Evolutionary conservation across 2,888 invertebrate species (phyloP).

Genomic region (Crocallis elinguaria): DNA sequence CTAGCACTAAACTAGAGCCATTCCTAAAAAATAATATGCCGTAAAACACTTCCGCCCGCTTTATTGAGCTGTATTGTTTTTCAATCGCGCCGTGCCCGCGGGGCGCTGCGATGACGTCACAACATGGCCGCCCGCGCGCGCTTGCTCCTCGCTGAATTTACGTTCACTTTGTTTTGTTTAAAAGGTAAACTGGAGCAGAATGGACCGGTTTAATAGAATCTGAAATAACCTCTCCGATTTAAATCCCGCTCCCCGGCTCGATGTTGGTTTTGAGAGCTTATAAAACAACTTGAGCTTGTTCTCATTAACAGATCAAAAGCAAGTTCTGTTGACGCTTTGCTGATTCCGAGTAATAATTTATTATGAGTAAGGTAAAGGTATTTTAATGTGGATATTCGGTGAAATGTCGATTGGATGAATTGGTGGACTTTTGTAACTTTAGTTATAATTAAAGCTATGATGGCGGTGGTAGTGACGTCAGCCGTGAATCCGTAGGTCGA

Average conservation of each 20-base stretch:
- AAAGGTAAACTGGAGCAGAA: constrained; percentile 34
- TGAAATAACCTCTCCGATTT: constrained; percentile 29
- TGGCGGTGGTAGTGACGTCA: no score
- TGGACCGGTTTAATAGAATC: constrained; percentile 29
- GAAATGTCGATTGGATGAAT: background rate
- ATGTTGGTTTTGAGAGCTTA: constrained; percentile 28
- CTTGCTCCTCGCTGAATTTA: constrained; percentile 34
- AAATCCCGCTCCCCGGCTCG: constrained; percentile 21
- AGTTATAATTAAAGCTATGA: no score
- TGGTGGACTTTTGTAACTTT: background rate
- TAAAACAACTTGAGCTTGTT: constrained; percentile 24
- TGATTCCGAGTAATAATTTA: constrained; percentile 10
- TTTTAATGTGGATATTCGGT: background rate
- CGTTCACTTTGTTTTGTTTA: constrained; percentile 31
- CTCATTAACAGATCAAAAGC: constrained; percentile 26
- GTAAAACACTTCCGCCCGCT: constrained; percentile 25
- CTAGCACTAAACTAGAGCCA: no score
- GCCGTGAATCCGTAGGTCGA: no score
- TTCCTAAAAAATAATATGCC: constrained; percentile 34
- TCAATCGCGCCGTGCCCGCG: constrained; percentile 37
- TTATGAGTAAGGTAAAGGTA: background rate
- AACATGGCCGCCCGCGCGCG: constrained; percentile 40
- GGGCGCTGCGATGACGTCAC: constrained; percentile 43
- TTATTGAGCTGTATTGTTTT: constrained; percentile 44
- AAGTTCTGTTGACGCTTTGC: constrained; percentile 23